Evolutionary conservation across 2,888 invertebrate species (phyloP).

Genomic region (Spatulosminthurus flaviceps): DNA sequence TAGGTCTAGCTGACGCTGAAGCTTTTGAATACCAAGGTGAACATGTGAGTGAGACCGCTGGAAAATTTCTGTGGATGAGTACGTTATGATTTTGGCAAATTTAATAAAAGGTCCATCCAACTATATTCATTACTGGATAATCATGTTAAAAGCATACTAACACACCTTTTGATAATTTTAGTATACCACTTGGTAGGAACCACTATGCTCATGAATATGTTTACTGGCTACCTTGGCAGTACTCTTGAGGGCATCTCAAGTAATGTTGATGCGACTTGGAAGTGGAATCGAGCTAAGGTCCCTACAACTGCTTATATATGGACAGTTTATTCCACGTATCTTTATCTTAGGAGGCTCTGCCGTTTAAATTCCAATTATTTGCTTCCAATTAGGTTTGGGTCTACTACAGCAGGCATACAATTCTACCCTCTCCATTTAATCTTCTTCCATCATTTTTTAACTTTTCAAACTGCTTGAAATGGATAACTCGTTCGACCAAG

Average conservation of each 20-base stretch:
- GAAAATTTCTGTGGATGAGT: constrained; percentile 34
- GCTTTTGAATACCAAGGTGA: constrained; percentile 71
- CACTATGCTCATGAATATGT: constrained; percentile 79
- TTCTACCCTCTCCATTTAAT: constrained; percentile 78
- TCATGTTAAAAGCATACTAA: no score
- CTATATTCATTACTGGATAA: no score
- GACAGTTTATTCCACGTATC: no score
- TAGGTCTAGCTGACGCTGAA: constrained; percentile 14
- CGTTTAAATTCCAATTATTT: no score
- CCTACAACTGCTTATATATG: background rate
- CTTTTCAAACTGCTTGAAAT: constrained; percentile 64
- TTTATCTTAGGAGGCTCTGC: no score
- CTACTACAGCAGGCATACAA: constrained; percentile 76
- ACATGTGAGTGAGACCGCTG: constrained; percentile 15
- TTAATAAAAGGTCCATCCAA: no score
- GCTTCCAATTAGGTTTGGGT: constrained; percentile 72
- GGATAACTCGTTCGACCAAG: background rate
- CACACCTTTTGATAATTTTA: constrained; percentile 48
- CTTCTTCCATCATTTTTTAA: constrained; percentile 71
- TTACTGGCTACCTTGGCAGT: constrained; percentile 79
- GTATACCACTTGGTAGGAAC: constrained; percentile 77
- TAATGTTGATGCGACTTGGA: constrained; percentile 79
- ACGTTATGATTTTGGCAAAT: constrained; percentile 16
- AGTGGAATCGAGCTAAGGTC: constrained; percentile 76
- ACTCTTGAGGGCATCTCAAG: constrained; percentile 77